phyloP scores from a whole-genome alignment of 2,888 invertebrate genomes.

The Drosophila neonasuta region DNA sequence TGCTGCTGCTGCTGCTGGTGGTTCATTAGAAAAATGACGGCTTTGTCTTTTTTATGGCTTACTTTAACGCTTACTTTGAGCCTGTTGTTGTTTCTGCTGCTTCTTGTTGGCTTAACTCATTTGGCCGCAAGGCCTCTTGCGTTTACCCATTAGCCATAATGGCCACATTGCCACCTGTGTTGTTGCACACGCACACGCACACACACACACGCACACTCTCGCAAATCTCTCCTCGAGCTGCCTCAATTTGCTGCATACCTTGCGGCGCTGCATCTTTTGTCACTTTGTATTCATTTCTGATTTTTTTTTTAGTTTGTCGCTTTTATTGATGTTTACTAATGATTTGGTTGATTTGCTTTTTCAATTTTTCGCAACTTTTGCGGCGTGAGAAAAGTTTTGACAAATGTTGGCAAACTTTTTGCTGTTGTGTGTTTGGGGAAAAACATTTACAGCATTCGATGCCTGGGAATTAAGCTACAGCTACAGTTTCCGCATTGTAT shows the following conservation, averaged over 20 bases:
- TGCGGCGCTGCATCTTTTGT: conserved; percentile 49
- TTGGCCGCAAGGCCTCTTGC: conserved; percentile 60
- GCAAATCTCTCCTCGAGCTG: neutral
- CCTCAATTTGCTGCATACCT: conserved; percentile 58
- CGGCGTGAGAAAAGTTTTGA: conserved; percentile 59
- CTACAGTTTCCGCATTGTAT: conserved; percentile 55
- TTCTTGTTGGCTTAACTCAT: conserved; percentile 77
- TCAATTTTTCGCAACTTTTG: conserved; percentile 54
- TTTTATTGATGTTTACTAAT: conserved; percentile 51
- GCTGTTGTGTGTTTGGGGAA: conserved; percentile 27
- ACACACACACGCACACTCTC: conserved; percentile 8
- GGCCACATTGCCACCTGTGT: conserved; percentile 77
- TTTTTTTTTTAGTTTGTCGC: conserved; percentile 31
- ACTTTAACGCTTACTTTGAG: conserved; percentile 70
- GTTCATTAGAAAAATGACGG: conserved; percentile 78
- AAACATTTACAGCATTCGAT: neutral
- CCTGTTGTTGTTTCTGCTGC: conserved; percentile 29
- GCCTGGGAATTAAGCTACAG: conserved; percentile 22
- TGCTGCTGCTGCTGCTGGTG: conserved; percentile 33
- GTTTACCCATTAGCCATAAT: conserved; percentile 73
- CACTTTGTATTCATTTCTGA: conserved; percentile 8
- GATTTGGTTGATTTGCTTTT: conserved; percentile 48
- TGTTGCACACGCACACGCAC: conserved; percentile 65
- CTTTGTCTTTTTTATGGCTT: conserved; percentile 77
- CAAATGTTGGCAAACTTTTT: conserved; percentile 52